Conservation (phyloP, 2,113 vertebrate genomes). For the Turnix velox region DNA sequence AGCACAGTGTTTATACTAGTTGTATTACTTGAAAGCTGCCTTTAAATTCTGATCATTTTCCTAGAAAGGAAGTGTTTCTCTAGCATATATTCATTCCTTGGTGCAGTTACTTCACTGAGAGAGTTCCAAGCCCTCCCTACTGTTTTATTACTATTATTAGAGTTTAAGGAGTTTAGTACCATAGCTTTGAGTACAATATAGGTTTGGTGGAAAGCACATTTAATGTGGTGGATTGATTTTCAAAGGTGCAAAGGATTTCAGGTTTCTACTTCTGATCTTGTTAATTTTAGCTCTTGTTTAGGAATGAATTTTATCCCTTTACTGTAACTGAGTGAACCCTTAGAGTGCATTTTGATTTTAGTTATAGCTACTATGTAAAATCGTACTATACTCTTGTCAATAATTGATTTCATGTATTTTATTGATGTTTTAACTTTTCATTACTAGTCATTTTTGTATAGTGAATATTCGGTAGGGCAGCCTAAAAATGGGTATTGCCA, state of each 20-base stretch:
- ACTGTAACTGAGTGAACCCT: background rate
- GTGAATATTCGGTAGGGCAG: background rate
- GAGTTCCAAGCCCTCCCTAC: background rate
- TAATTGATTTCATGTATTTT: background rate
- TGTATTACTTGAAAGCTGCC: background rate
- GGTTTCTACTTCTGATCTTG: background rate
- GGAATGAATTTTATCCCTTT: background rate
- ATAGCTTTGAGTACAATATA: background rate
- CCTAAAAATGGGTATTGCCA: background rate
- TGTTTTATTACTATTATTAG: background rate
- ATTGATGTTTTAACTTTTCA: background rate
- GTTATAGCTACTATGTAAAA: background rate
- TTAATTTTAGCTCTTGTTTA: background rate
- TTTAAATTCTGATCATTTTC: background rate
- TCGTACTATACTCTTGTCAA: background rate
- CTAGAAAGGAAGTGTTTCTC: background rate
- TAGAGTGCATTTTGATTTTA: background rate
- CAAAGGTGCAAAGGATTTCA: background rate
- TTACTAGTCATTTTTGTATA: background rate
- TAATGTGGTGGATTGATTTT: background rate
- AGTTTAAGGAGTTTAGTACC: background rate
- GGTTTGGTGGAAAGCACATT: background rate
- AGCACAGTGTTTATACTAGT: background rate
- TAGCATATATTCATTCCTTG: background rate
- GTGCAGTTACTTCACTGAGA: background rate